phyloP scores from a whole-genome alignment of 1,140 invertebrate genomes.

The Zophobas atratus region DNA sequence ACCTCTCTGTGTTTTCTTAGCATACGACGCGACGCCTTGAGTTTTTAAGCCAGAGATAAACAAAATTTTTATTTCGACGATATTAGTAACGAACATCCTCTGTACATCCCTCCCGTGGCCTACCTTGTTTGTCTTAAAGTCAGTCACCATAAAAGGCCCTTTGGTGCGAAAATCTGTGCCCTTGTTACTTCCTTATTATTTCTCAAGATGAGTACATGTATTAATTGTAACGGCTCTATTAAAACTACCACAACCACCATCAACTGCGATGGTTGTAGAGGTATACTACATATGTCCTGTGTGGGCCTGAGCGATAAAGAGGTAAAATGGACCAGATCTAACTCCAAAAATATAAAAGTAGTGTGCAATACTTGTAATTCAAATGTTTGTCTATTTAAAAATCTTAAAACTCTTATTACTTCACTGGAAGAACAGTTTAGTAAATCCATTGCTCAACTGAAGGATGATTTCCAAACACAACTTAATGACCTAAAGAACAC shows the following conservation, averaged over 20 bases:
- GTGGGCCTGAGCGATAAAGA: not conserved
- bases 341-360: not conserved
- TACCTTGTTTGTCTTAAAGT: constrained; percentile 3
- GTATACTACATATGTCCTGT: not conserved
- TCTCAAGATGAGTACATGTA: not conserved
- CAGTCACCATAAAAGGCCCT: not conserved
- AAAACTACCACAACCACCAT: not conserved
- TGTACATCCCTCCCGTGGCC: not conserved
- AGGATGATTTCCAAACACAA: not conserved
- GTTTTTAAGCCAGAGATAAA: no score
- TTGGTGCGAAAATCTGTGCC: not conserved
- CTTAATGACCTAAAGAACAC: not conserved
- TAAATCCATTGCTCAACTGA: not conserved
- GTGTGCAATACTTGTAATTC: not conserved
- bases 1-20: no score
- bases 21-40: no score
- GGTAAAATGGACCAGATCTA: not conserved
- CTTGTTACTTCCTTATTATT: not conserved
- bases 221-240: not conserved
- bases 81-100: no score
- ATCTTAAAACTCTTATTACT: not conserved
- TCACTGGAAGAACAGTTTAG: not conserved
- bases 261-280: not conserved
- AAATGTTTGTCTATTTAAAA: not conserved
- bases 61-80: no score